A percentile compares a stretch with the other conserved stretches of the same genome.
These are phyloP conservation scores for Lethrus apterus DNA, from an alignment of 1,140 invertebrate species.

Conservation along the genomic window DNA sequence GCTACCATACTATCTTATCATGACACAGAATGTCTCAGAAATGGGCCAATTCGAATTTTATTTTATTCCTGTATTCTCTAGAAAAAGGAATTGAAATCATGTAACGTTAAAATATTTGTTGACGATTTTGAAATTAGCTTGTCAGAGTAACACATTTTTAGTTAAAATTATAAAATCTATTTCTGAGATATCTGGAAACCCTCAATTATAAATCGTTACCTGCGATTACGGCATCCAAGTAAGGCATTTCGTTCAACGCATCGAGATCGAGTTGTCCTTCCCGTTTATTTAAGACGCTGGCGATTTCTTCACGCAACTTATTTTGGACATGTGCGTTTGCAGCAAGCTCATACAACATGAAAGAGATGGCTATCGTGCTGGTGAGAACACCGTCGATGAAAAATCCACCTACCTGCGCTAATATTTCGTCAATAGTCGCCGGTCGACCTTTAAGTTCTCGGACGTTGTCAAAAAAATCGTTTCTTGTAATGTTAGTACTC, in stretches of 20 bases:
- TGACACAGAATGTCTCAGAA: too few relatives aligned
- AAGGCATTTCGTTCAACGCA: constrained; percentile 39
- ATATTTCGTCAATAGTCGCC: constrained; percentile 54
- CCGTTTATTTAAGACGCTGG: constrained; percentile 29
- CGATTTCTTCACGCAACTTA: constrained; percentile 58
- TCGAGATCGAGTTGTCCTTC: constrained; percentile 41
- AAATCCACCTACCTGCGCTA: constrained; percentile 50
- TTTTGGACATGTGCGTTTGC: constrained; percentile 55
- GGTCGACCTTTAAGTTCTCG: constrained; percentile 26
- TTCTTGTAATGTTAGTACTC: constrained; percentile 33
- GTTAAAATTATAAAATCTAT: too few relatives aligned
- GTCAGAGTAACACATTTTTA: too few relatives aligned
- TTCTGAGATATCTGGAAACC: too few relatives aligned
- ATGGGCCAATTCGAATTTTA: too few relatives aligned
- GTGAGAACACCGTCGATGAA: constrained; percentile 57
- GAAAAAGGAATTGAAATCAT: too few relatives aligned
- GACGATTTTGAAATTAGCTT: too few relatives aligned
- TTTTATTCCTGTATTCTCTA: too few relatives aligned
- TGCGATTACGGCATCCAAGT: constrained; percentile 44
- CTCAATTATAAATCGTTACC: too few relatives aligned
- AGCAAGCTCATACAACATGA: constrained; percentile 51
- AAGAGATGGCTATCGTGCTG: constrained; percentile 18
- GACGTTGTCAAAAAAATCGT: constrained; percentile 35
- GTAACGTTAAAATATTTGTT: too few relatives aligned
- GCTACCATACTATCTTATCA: too few relatives aligned